Percentiles rank a stretch among this genome's conserved stretches.
phyloP scores from a whole-genome alignment of 2,797 vertebrate genomes.

The Pangasius krempfi region DNA sequence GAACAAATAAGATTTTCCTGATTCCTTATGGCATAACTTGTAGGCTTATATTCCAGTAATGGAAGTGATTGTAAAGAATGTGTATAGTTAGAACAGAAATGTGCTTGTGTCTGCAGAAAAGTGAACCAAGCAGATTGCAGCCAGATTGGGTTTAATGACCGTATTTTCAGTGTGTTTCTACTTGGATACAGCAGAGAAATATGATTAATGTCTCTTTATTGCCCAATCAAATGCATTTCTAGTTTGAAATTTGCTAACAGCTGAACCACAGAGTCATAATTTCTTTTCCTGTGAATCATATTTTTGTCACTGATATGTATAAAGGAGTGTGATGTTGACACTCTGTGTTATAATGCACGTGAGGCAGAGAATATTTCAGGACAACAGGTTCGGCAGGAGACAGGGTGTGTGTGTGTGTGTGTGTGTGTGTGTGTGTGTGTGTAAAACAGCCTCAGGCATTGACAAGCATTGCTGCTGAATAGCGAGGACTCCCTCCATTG shows the following conservation, averaged over 20 bases:
- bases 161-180: background rate
- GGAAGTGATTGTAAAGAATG: background rate
- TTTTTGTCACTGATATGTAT: background rate
- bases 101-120: too few species aligned
- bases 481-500: constrained; percentile 56
- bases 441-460: constrained; percentile 39
- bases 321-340: background rate
- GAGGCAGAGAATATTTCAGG: constrained; percentile 27
- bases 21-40: background rate
- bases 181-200: background rate
- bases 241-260: background rate
- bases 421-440: constrained; percentile 43
- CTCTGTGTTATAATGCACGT: background rate
- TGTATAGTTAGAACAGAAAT: background rate
- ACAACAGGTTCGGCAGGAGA: constrained; percentile 38
- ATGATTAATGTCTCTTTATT: background rate
- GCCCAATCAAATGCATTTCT: background rate
- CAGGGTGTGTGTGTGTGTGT: constrained; percentile 36
- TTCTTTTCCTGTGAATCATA: background rate
- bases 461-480: constrained; percentile 64
- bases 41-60: background rate
- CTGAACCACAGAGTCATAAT: background rate
- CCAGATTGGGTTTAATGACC: background rate
- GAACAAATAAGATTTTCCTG: background rate
- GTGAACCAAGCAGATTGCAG: background rate